Conservation (phyloP, 2,113 vertebrate species). For the Proterorhinus semilunaris region DNA sequence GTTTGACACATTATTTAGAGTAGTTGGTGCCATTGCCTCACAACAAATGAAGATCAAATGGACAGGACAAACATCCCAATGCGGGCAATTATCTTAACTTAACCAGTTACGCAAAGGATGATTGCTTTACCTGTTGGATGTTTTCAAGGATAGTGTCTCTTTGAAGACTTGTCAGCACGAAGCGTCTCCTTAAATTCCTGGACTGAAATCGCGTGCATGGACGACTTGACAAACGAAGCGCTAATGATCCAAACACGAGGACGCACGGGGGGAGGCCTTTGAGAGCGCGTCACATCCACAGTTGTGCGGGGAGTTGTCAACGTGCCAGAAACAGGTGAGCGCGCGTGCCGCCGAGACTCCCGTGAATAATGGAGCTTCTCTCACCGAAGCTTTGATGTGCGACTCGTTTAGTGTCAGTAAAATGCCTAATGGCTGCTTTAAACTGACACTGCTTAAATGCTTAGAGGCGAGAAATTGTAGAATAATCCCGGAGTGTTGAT, state of each 20-base stretch:
- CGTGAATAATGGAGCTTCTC: conserved; percentile 26
- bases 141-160: not conserved
- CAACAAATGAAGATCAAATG: too few species aligned
- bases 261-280: not conserved
- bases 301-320: conserved; percentile 22
- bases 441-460: not conserved
- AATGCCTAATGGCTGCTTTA: not conserved
- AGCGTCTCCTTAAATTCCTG: not conserved
- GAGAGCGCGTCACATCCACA: too few species aligned
- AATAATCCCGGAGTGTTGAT: too few species aligned
- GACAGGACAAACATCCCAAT: too few species aligned
- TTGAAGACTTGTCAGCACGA: not conserved
- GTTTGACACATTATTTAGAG: too few species aligned
- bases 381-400: conserved; percentile 18
- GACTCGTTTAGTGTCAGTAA: conserved; percentile 24
- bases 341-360: conserved; percentile 12
- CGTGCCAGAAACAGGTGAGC: conserved; percentile 37
- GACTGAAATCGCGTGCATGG: conserved; percentile 8
- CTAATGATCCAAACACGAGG: conserved; percentile 40
- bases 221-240: conserved; percentile 38
- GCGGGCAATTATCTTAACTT: too few species aligned
- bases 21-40: too few species aligned
- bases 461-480: too few species aligned
- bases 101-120: not conserved
- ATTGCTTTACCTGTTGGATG: not conserved